These are phyloP conservation scores for Vireo altiloquus DNA, from an alignment of 2,113 vertebrate species.

Conservation along the genomic window DNA sequence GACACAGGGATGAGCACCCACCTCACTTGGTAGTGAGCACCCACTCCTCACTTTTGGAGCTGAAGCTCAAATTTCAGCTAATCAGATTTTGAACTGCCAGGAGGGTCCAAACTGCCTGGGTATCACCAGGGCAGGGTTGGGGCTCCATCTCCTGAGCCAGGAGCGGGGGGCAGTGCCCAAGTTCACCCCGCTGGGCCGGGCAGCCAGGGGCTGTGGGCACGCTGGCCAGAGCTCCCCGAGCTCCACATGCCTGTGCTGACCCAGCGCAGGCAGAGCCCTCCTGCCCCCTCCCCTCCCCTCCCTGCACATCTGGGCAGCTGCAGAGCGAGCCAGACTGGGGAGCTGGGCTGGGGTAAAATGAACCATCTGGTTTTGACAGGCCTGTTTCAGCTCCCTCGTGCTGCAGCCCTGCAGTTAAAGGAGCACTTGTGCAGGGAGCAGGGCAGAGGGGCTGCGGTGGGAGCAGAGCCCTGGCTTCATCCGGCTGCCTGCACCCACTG, in stretches of 20 bases:
- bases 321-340: not conserved
- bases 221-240: not conserved
- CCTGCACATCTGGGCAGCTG: constrained; percentile 30
- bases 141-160: not conserved
- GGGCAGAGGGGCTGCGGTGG: not conserved
- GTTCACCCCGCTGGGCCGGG: accelerated
- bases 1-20: not conserved
- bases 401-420: not conserved
- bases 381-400: not conserved
- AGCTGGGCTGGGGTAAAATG: constrained; percentile 26
- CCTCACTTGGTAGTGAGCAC: too few relatives aligned
- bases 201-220: not conserved
- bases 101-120: not conserved
- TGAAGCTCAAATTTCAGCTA: not conserved
- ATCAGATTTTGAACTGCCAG: not conserved
- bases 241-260: not conserved
- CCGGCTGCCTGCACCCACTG: not conserved
- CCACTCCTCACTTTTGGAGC: not conserved
- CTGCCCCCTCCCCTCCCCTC: not conserved
- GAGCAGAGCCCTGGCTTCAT: not conserved
- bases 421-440: not conserved
- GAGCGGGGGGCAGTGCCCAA: accelerated
- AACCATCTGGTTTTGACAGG: constrained; percentile 37
- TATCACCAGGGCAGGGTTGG: not conserved
- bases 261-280: not conserved